phyloP scores from a whole-genome alignment of 2,888 invertebrate species.

The Phytoseiulus persimilis region DNA sequence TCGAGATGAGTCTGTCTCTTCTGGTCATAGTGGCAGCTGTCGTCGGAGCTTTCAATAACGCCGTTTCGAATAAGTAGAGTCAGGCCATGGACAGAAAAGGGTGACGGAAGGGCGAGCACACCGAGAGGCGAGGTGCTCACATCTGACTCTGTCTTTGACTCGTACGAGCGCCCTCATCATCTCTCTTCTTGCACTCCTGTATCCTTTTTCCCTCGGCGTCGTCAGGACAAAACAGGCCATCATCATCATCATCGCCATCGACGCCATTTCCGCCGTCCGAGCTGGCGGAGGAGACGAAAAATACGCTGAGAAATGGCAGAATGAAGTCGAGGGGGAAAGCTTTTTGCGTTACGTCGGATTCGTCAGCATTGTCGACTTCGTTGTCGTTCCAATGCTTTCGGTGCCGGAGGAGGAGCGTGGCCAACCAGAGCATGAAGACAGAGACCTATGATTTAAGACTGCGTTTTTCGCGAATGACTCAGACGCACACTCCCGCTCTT shows the following conservation, averaged over 20 bases:
- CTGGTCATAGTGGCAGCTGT: neutral
- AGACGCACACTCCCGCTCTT: neutral
- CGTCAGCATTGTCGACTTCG: neutral
- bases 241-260: neutral
- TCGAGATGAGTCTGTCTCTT: neutral
- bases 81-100: neutral
- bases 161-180: neutral
- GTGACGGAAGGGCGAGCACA: neutral
- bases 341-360: neutral
- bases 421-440: neutral
- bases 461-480: neutral
- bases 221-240: constrained; percentile 5
- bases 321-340: neutral
- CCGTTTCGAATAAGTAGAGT: neutral
- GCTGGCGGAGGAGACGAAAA: neutral
- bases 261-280: neutral
- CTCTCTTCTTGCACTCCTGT: neutral
- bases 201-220: neutral
- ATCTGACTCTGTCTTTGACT: neutral
- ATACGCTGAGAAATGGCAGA: neutral
- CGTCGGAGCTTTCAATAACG: constrained; percentile 5
- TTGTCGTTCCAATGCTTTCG: neutral
- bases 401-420: neutral
- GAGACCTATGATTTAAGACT: neutral
- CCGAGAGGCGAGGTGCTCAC: neutral